These are phyloP conservation scores for Tricholauxania praeusta DNA, from an alignment of 2,888 invertebrate genomes.

Conservation along the genomic window DNA sequence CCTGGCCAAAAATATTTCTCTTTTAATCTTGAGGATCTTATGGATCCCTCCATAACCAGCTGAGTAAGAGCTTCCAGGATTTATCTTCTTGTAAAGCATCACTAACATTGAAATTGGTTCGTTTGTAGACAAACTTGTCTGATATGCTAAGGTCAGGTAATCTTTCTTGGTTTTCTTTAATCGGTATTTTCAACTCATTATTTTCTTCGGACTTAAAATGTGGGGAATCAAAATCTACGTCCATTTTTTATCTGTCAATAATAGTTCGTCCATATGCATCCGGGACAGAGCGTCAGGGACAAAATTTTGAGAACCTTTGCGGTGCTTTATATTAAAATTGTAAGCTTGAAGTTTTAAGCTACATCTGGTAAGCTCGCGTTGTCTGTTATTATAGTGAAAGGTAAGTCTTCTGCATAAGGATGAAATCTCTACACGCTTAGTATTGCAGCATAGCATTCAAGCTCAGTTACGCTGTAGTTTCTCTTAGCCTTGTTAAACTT, in stretches of 20 bases:
- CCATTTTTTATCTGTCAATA: too few species aligned
- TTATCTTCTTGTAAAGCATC: conserved; percentile 16
- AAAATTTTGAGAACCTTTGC: conserved; percentile 31
- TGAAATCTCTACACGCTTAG: conserved; percentile 31
- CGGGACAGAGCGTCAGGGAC: conserved; percentile 38
- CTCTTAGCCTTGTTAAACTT: conserved; percentile 24
- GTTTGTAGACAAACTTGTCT: conserved; percentile 23
- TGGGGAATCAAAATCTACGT: too few species aligned
- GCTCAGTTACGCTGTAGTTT: conserved; percentile 37
- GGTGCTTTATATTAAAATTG: conserved; percentile 40
- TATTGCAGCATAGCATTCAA: conserved; percentile 33
- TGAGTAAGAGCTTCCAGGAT: conserved; percentile 27
- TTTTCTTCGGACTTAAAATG: too few species aligned
- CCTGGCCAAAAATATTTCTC: conserved; percentile 41
- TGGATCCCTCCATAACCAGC: conserved; percentile 35
- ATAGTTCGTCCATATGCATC: conserved; percentile 9
- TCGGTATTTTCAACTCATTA: conserved; percentile 3
- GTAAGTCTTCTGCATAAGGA: conserved; percentile 42
- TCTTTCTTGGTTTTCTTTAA: conserved; percentile 1
- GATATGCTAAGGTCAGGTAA: conserved; percentile 7
- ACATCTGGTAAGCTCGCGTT: conserved; percentile 49
- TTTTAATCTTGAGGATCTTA: conserved; percentile 31
- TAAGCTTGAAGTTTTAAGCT: conserved; percentile 47
- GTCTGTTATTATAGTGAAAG: conserved; percentile 48
- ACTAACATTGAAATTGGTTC: not conserved